phyloP scores from a whole-genome alignment of 1,140 invertebrate species.

The Hyles euphorbiae region DNA sequence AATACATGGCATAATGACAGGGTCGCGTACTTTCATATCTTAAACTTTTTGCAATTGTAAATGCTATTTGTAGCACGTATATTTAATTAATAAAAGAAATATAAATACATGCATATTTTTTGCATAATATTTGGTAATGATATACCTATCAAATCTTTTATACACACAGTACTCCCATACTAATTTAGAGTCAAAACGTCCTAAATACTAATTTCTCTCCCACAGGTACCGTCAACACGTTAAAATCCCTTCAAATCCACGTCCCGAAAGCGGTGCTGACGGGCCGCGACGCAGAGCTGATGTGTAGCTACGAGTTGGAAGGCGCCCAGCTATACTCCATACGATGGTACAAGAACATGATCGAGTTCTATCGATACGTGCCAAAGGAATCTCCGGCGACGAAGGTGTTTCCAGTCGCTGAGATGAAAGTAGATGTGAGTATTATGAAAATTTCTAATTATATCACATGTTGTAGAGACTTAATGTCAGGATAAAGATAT shows the following conservation, averaged over 20 bases:
- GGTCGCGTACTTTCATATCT: no score
- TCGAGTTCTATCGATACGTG: constrained; percentile 87
- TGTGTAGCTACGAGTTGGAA: constrained; percentile 87
- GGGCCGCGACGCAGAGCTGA: constrained; percentile 80
- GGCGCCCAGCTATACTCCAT: constrained; percentile 86
- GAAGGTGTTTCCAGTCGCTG: constrained; percentile 84
- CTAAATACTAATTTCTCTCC: constrained; percentile 16
- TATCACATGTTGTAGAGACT: no score
- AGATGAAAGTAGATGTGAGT: constrained; percentile 88
- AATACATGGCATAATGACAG: no score
- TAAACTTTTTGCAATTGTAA: no score
- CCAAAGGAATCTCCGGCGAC: constrained; percentile 84
- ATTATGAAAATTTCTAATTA: not conserved
- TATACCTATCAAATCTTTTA: no score
- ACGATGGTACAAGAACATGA: constrained; percentile 88
- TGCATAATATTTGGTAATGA: no score
- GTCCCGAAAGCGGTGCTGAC: constrained; percentile 78
- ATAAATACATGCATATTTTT: no score
- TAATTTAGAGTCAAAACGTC: no score
- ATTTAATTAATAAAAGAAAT: no score
- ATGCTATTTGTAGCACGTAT: no score
- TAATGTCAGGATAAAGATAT: no score
- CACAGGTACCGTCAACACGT: constrained; percentile 55
- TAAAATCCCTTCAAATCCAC: constrained; percentile 76
- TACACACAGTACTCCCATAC: no score